Evolutionary conservation across 1,140 invertebrate genomes (phyloP), one percentile per base, ranked within the genome.

Genomic region (Grapholita molesta): DNA sequence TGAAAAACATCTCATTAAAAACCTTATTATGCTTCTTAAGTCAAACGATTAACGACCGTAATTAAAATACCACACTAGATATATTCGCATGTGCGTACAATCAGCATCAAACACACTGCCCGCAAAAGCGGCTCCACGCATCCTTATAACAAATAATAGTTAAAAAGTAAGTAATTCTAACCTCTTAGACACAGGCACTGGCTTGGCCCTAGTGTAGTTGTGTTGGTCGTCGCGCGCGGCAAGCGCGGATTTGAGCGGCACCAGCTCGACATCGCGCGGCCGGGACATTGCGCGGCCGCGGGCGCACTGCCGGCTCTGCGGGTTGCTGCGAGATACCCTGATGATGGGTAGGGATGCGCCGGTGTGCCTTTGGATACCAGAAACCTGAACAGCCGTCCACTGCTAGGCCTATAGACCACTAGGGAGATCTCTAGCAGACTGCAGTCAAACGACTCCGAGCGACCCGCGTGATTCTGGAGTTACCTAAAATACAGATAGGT

Each of bases 231-330:
- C 25, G 79, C 65, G 11, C 85, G 85, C 3, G 82, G 82, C 91
- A 64, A 90, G 74, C 42, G 85, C 90, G 15, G 90, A 90, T 71
- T 91, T 92, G 0, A 92, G 74, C 6, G 89, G 91, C 61, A 90
- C 67, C 18, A 92, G 83, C 75, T 92, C 90, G 71, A 91, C 87
- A 71, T 85, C 84, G 80, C 85, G 86, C 83, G 80, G 82, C 64
- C 82, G 68, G 69, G 73, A 86, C 88, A 90, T 90, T 70, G 83
- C 82, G 79, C 65, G 74, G 18, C 69, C 66, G 87, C 79, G 85
- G 82, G 88, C 71, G 74, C 11, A 69, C 70, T 65, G 78, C 71
- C 35, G 35, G 3, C 9, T n/a, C 35, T 71, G 84, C 79, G 85
- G 86, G 84, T 79, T 83, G 82, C 85, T 85, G 85, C 84, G n/a